phyloP scores from a whole-genome alignment of 35 echinoderm and acorn worm genomes.

The Nesometra sesokonis region DNA sequence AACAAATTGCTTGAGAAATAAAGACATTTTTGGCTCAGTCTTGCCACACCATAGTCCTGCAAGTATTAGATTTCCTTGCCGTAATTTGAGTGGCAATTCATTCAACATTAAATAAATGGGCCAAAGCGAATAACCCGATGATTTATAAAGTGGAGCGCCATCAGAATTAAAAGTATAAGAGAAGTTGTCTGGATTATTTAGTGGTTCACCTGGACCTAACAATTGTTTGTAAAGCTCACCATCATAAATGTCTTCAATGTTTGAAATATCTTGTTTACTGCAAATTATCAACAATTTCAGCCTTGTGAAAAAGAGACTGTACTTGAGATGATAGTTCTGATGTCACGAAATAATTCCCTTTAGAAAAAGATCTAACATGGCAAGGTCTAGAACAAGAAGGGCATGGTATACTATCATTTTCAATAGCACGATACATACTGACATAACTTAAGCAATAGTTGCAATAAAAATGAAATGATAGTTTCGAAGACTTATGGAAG shows the following conservation, averaged over 20 bases:
- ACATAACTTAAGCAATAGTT: too few species aligned
- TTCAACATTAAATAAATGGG: neutral
- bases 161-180: constrained; percentile 48
- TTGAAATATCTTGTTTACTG: neutral
- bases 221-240: neutral
- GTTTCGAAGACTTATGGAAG: too few species aligned
- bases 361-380: too few species aligned
- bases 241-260: neutral
- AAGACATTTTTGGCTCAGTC: constrained; percentile 34
- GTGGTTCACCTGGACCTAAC: neutral
- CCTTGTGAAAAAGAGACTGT: neutral
- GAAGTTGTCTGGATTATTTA: constrained; percentile 40
- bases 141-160: constrained; percentile 35
- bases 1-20: constrained; percentile 39
- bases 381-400: too few species aligned
- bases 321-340: neutral
- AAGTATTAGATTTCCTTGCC: constrained; percentile 11
- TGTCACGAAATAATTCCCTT: neutral
- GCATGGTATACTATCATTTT: too few species aligned
- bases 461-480: too few species aligned
- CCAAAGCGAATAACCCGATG: constrained; percentile 45
- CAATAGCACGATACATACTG: too few species aligned
- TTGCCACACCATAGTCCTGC: constrained; percentile 63
- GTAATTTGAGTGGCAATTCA: neutral
- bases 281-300: neutral